Conservation (phyloP, 2,797 vertebrate species). For the Phataginus tetradactyla region DNA sequence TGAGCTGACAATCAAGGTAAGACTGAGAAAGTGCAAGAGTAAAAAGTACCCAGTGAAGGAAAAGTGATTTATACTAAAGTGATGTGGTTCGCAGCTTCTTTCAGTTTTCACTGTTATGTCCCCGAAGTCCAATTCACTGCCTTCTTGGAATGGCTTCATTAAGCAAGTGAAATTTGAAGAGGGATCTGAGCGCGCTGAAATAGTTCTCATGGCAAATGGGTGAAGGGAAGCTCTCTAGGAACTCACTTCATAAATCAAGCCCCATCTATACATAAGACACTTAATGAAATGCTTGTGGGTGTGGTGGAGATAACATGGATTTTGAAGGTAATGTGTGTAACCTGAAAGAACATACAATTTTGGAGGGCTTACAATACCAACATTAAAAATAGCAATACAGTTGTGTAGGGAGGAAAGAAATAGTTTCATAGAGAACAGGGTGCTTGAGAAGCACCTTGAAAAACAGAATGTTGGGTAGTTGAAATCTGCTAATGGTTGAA, state of each 20-base stretch:
- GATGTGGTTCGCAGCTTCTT: slow-evolving; percentile 49
- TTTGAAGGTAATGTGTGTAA: slow-evolving; percentile 20
- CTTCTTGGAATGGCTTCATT: slow-evolving; percentile 77
- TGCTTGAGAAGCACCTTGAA: background rate
- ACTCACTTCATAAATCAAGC: slow-evolving; percentile 68
- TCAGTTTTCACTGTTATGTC: slow-evolving; percentile 72
- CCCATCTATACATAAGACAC: background rate
- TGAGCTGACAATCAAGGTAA: slow-evolving; percentile 67
- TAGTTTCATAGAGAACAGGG: background rate
- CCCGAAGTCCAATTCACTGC: slow-evolving; percentile 62
- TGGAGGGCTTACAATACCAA: background rate
- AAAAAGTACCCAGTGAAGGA: slow-evolving; percentile 51
- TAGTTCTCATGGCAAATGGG: slow-evolving; percentile 51
- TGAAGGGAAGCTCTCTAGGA: slow-evolving; percentile 33
- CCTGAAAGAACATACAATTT: background rate
- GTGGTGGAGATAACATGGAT: background rate
- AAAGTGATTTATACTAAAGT: slow-evolving; percentile 68
- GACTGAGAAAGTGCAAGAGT: slow-evolving; percentile 51
- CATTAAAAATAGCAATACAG: background rate
- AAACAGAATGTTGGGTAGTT: background rate
- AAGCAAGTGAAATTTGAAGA: slow-evolving; percentile 76
- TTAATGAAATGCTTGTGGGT: slow-evolving; percentile 18
- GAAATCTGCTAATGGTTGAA: background rate
- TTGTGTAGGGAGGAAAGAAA: background rate
- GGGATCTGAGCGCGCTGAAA: slow-evolving; percentile 67